Evolutionary conservation across 1,140 invertebrate genomes (phyloP).

Genomic region (Bursaphelenchus mucronatus): DNA sequence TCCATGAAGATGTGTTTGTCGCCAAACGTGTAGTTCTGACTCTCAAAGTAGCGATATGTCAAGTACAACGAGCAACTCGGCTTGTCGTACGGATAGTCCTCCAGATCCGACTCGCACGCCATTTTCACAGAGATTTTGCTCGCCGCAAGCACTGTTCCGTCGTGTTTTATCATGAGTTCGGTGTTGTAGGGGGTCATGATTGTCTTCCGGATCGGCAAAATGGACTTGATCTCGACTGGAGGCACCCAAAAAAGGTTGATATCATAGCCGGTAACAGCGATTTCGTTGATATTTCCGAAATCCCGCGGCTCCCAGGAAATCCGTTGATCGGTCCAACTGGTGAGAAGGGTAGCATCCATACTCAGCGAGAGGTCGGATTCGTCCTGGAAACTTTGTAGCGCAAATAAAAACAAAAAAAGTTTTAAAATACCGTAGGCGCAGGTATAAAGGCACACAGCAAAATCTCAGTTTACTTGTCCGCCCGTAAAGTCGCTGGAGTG

Average conservation of each 20-base stretch:
- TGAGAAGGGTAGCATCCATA: slow-evolving; percentile 2
- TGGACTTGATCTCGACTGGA: background rate
- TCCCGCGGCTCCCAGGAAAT: slow-evolving; percentile 9
- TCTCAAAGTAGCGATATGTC: background rate
- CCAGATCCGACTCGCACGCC: background rate
- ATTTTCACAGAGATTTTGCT: background rate
- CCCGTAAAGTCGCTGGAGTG: no score
- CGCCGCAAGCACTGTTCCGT: background rate
- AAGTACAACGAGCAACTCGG: slow-evolving; percentile 13
- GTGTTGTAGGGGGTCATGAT: slow-evolving; percentile 10
- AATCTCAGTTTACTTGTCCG: no score
- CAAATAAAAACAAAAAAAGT: no score
- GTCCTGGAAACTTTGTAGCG: background rate
- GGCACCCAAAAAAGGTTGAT: slow-evolving; percentile 12
- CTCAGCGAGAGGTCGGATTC: slow-evolving; percentile 13
- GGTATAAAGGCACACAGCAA: no score
- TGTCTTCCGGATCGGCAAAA: slow-evolving; percentile 2
- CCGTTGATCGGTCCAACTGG: slow-evolving; percentile 6
- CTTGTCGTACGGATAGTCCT: slow-evolving; percentile 6
- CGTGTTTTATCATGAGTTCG: background rate
- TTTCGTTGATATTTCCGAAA: slow-evolving; percentile 12
- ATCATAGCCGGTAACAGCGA: slow-evolving; percentile 4
- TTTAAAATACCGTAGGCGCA: no score
- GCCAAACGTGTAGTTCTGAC: background rate
- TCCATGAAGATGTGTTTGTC: no score